Evolutionary conservation across 2,888 invertebrate species (phyloP), one percentile per base, ranked within the genome.

Genomic region (Dryadula phaetusa): DNA sequence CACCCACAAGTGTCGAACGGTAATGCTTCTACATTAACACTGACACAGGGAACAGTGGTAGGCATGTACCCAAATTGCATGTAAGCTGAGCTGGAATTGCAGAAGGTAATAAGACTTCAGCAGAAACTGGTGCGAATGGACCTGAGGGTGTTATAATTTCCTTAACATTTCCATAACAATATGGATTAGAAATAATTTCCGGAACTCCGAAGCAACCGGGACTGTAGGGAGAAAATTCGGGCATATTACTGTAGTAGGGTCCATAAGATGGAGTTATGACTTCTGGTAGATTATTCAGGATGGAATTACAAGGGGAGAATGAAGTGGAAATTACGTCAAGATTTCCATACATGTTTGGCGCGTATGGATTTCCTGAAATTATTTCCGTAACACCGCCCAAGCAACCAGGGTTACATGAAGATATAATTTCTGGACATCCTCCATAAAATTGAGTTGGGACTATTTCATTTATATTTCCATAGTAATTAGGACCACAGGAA

Each of bases 51-150:
- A 0, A 77, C 62, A 8, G 62, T 56, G 2, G 56, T 67, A 14
- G 58, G 63, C 58, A 63, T 67, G 34, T 60, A 65, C 28, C 80
- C 82, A 60, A 82, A 78, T 79, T 82, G 60, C 83, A 84, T 1
- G 71, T 70, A 40, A 84, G 53, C 40, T 83, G 82, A 1, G 82
- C 82, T 22, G 85, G 84, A n/a, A 85, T 80, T 5, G 79, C 68
- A 0, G 80, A 63, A 0, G 84, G 84, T 32, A 83, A 75, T 0
- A 78, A 12, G 0, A 85, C 73, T 52, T 84, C 82, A 18, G 79
- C 75, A 0, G 75, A 74, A 8, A 77, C 65, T 0, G 79, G 80
- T 0, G 69, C 68, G 16, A 16, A 56, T 18, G 64, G 58, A 4
- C 64, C 64, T 14, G 37, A 44, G 10, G 70, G 64, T 18, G 56